Conservation (phyloP, 2,113 vertebrate species). For the Hiodon alosoides region DNA sequence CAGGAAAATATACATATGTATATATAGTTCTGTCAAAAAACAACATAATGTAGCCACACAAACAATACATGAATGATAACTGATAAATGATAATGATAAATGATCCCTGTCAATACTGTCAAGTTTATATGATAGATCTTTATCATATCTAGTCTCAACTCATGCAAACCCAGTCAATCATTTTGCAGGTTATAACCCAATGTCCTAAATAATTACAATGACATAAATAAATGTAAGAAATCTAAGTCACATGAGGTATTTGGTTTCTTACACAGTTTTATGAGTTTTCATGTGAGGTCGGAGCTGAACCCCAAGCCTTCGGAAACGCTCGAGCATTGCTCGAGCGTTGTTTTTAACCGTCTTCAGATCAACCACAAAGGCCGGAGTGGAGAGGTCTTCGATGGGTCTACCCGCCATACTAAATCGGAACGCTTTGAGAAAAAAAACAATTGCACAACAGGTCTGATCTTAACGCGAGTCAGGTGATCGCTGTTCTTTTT, state of each 20-base stretch:
- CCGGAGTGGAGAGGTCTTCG: constrained; percentile 60
- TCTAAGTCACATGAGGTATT: background rate
- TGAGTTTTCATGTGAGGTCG: constrained; percentile 80
- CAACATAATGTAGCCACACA: too few species aligned
- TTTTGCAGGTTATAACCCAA: too few species aligned
- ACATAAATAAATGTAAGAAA: too few species aligned
- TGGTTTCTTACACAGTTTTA: constrained; percentile 67
- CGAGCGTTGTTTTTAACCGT: constrained; percentile 57
- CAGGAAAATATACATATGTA: too few species aligned
- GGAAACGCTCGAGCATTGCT: constrained; percentile 61
- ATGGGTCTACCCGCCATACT: constrained; percentile 48
- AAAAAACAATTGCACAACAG: background rate
- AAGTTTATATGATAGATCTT: too few species aligned
- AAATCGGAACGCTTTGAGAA: constrained; percentile 11
- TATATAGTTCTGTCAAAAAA: too few species aligned
- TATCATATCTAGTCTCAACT: too few species aligned
- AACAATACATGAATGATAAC: too few species aligned
- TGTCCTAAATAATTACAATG: too few species aligned
- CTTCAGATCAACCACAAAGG: constrained; percentile 60
- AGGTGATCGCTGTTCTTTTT: background rate
- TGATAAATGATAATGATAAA: too few species aligned
- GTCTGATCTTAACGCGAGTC: background rate
- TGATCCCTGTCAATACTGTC: too few species aligned
- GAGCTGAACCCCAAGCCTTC: constrained; percentile 62
- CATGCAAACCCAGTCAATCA: too few species aligned